These are phyloP conservation scores for Anthopleura sola DNA, from an alignment of 64 coral and sea anemone genomes.

Conservation along the genomic window DNA sequence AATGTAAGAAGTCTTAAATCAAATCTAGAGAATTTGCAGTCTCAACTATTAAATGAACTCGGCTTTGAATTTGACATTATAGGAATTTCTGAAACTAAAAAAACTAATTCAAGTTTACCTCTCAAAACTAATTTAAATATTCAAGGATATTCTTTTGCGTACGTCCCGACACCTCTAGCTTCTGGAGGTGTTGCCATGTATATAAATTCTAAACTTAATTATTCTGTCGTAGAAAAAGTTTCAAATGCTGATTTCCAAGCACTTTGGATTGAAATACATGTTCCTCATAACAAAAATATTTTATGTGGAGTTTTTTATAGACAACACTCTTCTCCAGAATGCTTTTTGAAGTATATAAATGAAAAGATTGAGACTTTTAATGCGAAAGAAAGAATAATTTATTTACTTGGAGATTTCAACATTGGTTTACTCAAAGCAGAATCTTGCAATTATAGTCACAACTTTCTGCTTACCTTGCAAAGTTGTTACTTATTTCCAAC, in stretches of 20 bases:
- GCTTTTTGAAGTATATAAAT: no score
- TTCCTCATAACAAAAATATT: no score
- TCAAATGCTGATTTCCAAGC: slow-evolving; percentile 33
- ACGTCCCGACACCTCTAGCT: slow-evolving; percentile 10
- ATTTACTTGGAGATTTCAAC: background rate
- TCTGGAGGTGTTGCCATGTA: slow-evolving; percentile 34
- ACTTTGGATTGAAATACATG: no score
- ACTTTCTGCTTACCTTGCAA: slow-evolving; percentile 19
- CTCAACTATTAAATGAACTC: slow-evolving; percentile 24
- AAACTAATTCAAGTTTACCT: background rate
- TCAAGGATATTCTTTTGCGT: slow-evolving; percentile 34
- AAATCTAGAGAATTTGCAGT: slow-evolving; percentile 14
- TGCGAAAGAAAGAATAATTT: no score
- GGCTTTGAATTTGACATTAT: slow-evolving; percentile 30
- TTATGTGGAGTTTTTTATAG: no score
- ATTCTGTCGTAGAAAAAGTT: slow-evolving; percentile 22
- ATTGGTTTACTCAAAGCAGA: no score
- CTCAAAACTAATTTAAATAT: slow-evolving; percentile 15
- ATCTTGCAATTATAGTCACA: slow-evolving; percentile 10
- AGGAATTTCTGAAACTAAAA: slow-evolving; percentile 26
- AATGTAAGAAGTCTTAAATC: slow-evolving; percentile 1
- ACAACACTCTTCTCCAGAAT: no score
- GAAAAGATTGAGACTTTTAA: no score
- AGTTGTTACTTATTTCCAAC: slow-evolving; percentile 24
- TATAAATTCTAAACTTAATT: slow-evolving; percentile 14